Conservation (phyloP, 2,113 vertebrate genomes). For the Neomonachus schauinslandi region DNA sequence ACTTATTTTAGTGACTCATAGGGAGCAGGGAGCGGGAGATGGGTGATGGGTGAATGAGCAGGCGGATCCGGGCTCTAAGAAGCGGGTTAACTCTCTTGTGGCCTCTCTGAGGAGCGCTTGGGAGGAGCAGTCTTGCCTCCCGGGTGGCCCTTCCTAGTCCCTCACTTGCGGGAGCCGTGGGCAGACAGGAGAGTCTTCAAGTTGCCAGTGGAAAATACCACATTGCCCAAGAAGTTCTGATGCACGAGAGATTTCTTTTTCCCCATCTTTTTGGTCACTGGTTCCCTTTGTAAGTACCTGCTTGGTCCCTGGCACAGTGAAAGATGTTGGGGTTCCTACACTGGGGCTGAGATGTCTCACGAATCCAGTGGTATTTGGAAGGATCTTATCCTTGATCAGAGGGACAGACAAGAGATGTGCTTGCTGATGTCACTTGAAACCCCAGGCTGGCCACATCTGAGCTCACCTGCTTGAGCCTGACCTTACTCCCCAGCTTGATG, state of each 20-base stretch:
- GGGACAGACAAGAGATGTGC: no score
- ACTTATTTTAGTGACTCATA: background rate
- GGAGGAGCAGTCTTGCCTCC: fast-evolving
- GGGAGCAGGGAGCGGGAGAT: background rate
- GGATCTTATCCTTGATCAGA: background rate
- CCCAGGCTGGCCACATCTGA: background rate
- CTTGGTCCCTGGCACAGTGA: background rate
- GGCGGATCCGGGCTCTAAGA: background rate
- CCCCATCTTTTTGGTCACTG: fast-evolving
- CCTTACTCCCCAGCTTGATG: no score
- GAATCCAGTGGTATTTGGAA: background rate
- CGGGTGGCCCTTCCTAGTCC: no score
- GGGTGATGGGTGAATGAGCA: background rate
- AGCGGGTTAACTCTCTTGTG: background rate
- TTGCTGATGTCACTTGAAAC: background rate
- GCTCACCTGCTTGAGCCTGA: no score
- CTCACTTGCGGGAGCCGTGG: background rate
- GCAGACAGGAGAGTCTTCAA: background rate
- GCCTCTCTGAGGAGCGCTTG: fast-evolving
- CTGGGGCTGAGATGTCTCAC: fast-evolving
- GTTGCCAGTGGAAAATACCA: background rate
- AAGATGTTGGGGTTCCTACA: background rate
- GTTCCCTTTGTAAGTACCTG: background rate
- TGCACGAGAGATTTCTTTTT: background rate
- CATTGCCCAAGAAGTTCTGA: background rate